Base-by-base conservation (phyloP, 2,797 vertebrate species). In the Poecilia gillii region DNA sequence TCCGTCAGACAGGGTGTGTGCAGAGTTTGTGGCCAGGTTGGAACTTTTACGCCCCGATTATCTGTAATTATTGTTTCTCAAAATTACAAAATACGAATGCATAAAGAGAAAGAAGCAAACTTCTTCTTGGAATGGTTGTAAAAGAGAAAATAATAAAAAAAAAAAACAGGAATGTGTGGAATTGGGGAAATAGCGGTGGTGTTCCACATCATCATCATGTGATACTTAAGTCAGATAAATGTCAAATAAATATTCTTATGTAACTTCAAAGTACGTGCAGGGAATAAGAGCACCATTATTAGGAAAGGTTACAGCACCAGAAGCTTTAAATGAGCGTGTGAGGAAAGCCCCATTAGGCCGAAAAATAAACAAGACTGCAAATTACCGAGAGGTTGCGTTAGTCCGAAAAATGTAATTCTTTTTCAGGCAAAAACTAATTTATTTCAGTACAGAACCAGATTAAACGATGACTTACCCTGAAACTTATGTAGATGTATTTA, bases 11-110 rank as follows among this genome's bases (percentile, higher is more conserved):
- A 1, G 59, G 71, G 20, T 31, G 81, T 83, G 82, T 49, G 79
- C 76, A 75, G 73, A 25, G 72, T 73, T 72, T 71, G 75, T 31
- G 77, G 82, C 79, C 55, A n/a, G 75, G 68, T 72, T 33, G 16
- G 41, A 82, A 59, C 8, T 41, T 72, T 36, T 73, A 45, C 41
- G 20, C 47, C 64, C 4, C n/a, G 11, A 64, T 74, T 31, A 73
- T 39, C 25, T 41, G 68, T 79, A 76, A 78, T 83, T 36, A 66
- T 43, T 7, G 33, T 84, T 88, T 87, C 76, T 43, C 46, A 81
- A 84, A 75, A 39, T 79, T 36, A 77, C 47, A 83, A 71, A 70
- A 33, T 20, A 75, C 51, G 46, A 1, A 59, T 59, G 79, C 25
- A 72, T 13, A 9, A 25, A 45, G 4, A 18, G 51, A 75, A 33